Conservation (phyloP, 2,113 vertebrate species). For the Ciconia boyciana region DNA sequence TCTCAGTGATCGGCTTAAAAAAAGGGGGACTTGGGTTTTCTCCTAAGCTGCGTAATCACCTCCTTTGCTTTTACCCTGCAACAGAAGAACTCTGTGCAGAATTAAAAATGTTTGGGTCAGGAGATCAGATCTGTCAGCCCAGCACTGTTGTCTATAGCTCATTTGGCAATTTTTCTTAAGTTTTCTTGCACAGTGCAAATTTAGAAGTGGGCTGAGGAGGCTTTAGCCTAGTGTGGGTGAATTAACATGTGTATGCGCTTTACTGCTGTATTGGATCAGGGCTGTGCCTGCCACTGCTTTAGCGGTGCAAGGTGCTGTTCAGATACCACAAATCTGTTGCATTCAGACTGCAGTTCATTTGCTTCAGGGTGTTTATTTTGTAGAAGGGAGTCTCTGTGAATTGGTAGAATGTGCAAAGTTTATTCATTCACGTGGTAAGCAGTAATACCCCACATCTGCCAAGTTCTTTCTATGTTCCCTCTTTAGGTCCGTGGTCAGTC, state of each 20-base stretch:
- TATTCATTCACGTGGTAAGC: rapidly evolving
- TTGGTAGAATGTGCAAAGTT: rapidly evolving
- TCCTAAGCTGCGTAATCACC: neutral
- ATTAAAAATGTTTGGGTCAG: neutral
- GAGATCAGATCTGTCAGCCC: neutral
- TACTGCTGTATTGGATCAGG: rapidly evolving
- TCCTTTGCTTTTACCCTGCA: neutral
- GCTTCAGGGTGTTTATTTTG: neutral
- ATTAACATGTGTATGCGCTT: neutral
- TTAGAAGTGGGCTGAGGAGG: neutral
- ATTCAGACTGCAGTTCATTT: neutral
- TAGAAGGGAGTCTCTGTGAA: neutral
- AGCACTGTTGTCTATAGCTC: neutral
- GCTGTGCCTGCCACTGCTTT: neutral
- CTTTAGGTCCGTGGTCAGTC: conserved; percentile 73
- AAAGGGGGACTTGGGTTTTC: neutral
- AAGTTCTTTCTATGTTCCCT: neutral
- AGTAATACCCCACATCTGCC: neutral
- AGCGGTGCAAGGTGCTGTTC: neutral
- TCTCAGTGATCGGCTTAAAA: neutral
- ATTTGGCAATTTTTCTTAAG: rapidly evolving
- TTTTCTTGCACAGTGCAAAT: neutral
- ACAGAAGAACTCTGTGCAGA: neutral
- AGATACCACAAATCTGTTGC: neutral
- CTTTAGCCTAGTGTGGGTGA: neutral